phyloP scores from a whole-genome alignment of 2,113 vertebrate genomes.

The Electrona antarctica region DNA sequence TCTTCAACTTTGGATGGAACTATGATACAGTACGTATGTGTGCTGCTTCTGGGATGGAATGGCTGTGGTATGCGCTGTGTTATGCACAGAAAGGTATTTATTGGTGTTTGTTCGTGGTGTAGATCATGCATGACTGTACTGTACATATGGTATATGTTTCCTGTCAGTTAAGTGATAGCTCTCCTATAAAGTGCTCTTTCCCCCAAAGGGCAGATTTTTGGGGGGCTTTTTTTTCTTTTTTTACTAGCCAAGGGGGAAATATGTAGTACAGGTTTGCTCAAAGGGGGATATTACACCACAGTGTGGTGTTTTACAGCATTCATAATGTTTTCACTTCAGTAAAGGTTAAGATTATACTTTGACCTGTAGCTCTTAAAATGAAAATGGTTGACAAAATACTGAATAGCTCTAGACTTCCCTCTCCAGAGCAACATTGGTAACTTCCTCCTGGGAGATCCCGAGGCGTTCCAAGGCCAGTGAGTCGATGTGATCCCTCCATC shows the following conservation, averaged over 20 bases:
- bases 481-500: too few relatives aligned
- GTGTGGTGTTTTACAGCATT: conserved; percentile 5
- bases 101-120: conserved; percentile 19
- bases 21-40: not conserved
- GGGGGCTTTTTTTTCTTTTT: conserved; percentile 43
- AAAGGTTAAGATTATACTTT: not conserved
- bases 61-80: not conserved
- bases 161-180: conserved; percentile 48
- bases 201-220: not conserved
- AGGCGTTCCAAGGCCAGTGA: too few relatives aligned
- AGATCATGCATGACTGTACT: conserved; percentile 38
- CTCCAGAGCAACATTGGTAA: too few relatives aligned
- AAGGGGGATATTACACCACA: conserved; percentile 47
- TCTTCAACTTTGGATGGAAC: not conserved
- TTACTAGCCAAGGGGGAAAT: conserved; percentile 37
- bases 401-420: too few relatives aligned
- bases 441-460: too few relatives aligned
- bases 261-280: conserved; percentile 41
- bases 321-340: conserved; percentile 1
- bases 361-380: too few relatives aligned
- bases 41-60: conserved; percentile 20
- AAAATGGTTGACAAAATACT: too few relatives aligned
- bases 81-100: conserved; percentile 24
- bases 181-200: conserved; percentile 7
- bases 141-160: conserved; percentile 69